phyloP scores from a whole-genome alignment of 1,140 invertebrate genomes.

The Bombus fervidus region DNA sequence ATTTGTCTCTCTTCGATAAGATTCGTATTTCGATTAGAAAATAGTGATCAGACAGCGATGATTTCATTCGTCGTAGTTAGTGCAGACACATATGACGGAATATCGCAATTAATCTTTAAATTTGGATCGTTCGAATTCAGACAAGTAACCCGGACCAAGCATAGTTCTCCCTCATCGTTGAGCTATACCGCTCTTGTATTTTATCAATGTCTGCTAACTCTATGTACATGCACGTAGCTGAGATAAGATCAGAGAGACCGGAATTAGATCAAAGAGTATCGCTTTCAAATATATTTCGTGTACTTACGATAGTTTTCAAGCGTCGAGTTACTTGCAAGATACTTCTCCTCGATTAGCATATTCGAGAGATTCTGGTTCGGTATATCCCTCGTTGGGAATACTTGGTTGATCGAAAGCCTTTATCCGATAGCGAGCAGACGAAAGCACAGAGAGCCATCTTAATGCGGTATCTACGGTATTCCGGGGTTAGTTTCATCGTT shows the following conservation, averaged over 20 bases:
- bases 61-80: too few species aligned
- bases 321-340: too few species aligned
- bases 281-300: background rate
- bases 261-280: background rate
- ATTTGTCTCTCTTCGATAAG: too few species aligned
- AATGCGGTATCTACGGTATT: conserved; percentile 39
- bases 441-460: background rate
- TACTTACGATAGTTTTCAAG: background rate
- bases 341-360: background rate
- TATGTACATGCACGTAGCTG: too few species aligned
- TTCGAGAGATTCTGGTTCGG: background rate
- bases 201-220: background rate
- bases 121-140: background rate
- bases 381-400: background rate
- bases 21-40: too few species aligned
- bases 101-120: background rate
- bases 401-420: background rate
- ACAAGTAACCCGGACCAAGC: background rate
- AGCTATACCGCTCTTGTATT: background rate
- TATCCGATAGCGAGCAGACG: background rate
- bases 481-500: conserved; percentile 50
- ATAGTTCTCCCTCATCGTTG: too few species aligned
- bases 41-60: too few species aligned
- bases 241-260: too few species aligned
- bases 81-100: too few species aligned